Percentiles rank a stretch among this genome's conserved stretches.
Conservation (phyloP, 2,888 invertebrate genomes). For the Alloplasta piceator region DNA sequence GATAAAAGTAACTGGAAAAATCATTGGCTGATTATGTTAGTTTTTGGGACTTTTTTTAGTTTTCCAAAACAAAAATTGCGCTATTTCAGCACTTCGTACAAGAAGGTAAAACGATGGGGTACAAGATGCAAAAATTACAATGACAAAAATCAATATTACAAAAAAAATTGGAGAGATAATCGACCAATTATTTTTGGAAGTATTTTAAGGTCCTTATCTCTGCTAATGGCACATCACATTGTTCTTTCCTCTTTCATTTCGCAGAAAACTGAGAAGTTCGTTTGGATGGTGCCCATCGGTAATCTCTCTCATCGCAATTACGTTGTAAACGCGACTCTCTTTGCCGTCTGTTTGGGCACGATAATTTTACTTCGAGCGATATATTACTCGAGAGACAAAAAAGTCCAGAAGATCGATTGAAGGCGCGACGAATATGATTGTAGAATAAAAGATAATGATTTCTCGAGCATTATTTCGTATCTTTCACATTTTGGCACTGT, state of each 20-base stretch:
- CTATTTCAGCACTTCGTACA: too few species aligned
- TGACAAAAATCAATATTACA: too few species aligned
- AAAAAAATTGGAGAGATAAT: too few species aligned
- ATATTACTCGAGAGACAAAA: slow-evolving; percentile 46
- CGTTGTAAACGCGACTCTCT: slow-evolving; percentile 73
- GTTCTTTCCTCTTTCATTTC: slow-evolving; percentile 29
- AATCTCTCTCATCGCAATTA: slow-evolving; percentile 66
- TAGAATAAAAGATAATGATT: slow-evolving; percentile 3
- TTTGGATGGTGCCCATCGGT: slow-evolving; percentile 79
- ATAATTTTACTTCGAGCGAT: slow-evolving; percentile 71
- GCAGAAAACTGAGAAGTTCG: slow-evolving; percentile 71
- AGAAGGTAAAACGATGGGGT: too few species aligned
- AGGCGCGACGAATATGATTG: neutral
- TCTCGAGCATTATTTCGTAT: neutral
- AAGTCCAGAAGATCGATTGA: slow-evolving; percentile 37
- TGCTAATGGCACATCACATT: neutral
- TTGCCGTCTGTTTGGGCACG: slow-evolving; percentile 73
- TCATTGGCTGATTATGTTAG: too few species aligned
- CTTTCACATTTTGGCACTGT: slow-evolving; percentile 1
- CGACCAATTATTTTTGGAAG: neutral
- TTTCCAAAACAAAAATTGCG: too few species aligned
- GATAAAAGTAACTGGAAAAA: too few species aligned
- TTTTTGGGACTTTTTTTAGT: too few species aligned
- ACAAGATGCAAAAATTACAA: too few species aligned
- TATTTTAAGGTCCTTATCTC: neutral